phyloP scores from a whole-genome alignment of 2,797 vertebrate species.

The Coccyzus lansbergi region DNA sequence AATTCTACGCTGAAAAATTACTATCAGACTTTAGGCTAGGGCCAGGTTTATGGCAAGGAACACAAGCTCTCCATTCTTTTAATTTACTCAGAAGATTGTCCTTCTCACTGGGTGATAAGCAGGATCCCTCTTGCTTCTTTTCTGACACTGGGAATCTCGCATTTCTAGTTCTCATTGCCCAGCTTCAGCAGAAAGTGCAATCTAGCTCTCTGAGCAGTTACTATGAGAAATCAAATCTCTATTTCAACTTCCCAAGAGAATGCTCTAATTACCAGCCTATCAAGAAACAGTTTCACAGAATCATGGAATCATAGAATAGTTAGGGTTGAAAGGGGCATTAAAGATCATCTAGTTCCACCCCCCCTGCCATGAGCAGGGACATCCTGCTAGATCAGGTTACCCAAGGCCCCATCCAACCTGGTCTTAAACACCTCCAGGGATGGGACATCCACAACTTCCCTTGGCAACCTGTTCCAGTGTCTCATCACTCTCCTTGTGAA shows the following conservation, averaged over 20 bases:
- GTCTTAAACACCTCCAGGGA: no score
- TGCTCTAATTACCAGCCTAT: constrained; percentile 40
- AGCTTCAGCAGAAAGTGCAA: background rate
- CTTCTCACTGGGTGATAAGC: background rate
- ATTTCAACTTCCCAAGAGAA: constrained; percentile 46
- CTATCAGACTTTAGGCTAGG: background rate
- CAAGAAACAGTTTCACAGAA: background rate
- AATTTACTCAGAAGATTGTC: background rate
- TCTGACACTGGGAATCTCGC: background rate
- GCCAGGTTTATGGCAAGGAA: background rate
- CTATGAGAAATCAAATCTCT: constrained; percentile 46
- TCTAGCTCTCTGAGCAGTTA: background rate
- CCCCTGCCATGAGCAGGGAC: no score
- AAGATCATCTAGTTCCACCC: no score
- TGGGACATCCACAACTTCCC: no score
- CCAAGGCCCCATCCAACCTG: no score
- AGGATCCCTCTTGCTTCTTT: background rate
- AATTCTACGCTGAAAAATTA: background rate
- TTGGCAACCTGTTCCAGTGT: no score
- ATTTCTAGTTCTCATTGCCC: background rate
- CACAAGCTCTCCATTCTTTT: background rate
- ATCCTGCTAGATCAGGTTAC: no score
- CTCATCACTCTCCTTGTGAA: no score
- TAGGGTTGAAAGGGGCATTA: no score
- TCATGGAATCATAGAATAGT: no score